Conservation (phyloP, 2,113 vertebrate species). For the Panurus biarmicus region DNA sequence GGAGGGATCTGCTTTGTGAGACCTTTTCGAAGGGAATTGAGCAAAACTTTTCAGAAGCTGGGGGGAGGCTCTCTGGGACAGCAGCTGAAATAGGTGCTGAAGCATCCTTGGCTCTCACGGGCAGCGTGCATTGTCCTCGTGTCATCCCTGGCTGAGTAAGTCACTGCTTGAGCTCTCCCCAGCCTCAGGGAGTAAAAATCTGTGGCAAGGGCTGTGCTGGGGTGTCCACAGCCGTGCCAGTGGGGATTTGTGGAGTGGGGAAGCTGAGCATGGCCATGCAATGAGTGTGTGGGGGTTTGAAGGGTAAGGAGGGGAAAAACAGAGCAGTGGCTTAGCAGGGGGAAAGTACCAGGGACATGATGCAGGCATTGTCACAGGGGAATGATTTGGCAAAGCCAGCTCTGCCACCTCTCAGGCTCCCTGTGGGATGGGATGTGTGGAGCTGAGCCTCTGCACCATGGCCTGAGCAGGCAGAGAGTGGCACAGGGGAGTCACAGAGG, state of each 20-base stretch:
- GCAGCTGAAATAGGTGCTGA: background rate
- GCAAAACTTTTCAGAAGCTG: background rate
- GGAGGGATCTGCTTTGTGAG: background rate
- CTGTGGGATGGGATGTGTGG: background rate
- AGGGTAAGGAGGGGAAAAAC: background rate
- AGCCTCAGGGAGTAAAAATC: background rate
- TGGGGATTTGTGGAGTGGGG: background rate
- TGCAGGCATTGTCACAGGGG: background rate
- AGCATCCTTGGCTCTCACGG: background rate
- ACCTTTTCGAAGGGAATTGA: background rate
- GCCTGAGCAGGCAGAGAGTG: background rate
- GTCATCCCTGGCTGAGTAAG: background rate
- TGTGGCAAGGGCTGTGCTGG: background rate
- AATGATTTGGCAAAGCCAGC: background rate
- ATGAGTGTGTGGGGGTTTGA: background rate
- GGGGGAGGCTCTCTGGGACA: background rate
- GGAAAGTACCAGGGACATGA: background rate
- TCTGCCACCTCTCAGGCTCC: fast-evolving
- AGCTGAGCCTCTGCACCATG: background rate
- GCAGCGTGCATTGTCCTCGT: background rate
- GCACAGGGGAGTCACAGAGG: background rate
- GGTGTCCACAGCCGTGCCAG: background rate
- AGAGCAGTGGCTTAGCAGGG: too few relatives aligned
- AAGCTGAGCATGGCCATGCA: fast-evolving
- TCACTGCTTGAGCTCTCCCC: background rate